Evolutionary conservation across 1,140 invertebrate species (phyloP), one percentile per base, ranked within the genome.

Genomic region (Whitmania pigra): DNA sequence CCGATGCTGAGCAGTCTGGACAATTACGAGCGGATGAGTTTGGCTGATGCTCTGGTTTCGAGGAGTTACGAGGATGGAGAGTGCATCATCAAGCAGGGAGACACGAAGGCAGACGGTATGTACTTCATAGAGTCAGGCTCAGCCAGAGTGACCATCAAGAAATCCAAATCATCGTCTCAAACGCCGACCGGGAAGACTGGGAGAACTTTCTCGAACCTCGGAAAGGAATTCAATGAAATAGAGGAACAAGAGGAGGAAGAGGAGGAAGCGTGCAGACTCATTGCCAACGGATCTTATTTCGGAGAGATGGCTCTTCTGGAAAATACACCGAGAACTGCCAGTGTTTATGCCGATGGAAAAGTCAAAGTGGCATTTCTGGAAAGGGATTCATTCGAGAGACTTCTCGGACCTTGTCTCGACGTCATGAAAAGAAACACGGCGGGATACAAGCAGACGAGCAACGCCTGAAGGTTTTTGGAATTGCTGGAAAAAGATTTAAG

Each of bases 341-440:
- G 91, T 71, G 92, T 91, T 60, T 93, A 92, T 82, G 83, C 82
- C 0, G 77, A 71, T 17, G 72, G 67, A 25, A 54, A 43, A 22
- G 71, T 74, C 17, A 71, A 72, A 75, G 76, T 84, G 84, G 74
- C 85, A 95, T 93, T 97, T 84, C 86, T 98, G 81, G 94, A 97
- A 84, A 94, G 97, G 75, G 90, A 94, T 80, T 94, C 94, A 71
- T 99, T 98, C 83, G 95, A 99, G 84, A 88, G 94, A 70, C 86
- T 99, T 69, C 86, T 98, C 72, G 95, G 95, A 20, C 94, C 94
- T 36, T 99, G 94, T 84, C 95, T 97, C 91, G 90, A 97, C 78
- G 89, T 97, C 60, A 97, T 98, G 94, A 96, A 96, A 84, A 88
- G 94, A 76, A 97, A 94, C 83, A 95, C 96, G 80, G 90, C 92